phyloP scores from a whole-genome alignment of 2,888 invertebrate species.

The Holacanthella duospinosa region DNA sequence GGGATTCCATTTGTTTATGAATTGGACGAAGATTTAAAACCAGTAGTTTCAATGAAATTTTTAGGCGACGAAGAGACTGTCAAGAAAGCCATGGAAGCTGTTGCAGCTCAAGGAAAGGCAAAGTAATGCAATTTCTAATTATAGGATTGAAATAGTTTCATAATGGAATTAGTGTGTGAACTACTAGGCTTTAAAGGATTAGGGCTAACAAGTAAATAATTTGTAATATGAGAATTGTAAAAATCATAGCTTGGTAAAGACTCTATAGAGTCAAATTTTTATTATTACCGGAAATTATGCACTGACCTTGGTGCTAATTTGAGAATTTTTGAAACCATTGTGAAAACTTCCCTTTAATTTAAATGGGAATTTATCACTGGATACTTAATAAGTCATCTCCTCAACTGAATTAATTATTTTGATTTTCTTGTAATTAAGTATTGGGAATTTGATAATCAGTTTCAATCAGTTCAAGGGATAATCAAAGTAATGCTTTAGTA shows the following conservation, averaged over 20 bases:
- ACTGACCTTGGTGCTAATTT: slow-evolving; percentile 3
- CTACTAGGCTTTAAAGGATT: too few relatives aligned
- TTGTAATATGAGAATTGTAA: too few relatives aligned
- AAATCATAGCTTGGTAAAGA: neutral
- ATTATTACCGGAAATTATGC: neutral
- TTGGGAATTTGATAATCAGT: too few relatives aligned
- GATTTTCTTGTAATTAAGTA: too few relatives aligned
- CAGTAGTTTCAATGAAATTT: slow-evolving; percentile 60
- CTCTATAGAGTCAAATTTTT: neutral
- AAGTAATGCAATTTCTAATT: slow-evolving; percentile 44
- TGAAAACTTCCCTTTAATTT: neutral
- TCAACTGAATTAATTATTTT: too few relatives aligned
- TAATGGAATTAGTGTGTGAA: neutral
- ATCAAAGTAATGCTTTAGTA: too few relatives aligned
- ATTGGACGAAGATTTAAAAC: slow-evolving; percentile 57
- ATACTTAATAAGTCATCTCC: neutral
- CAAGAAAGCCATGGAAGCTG: slow-evolving; percentile 62
- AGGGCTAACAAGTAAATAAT: too few relatives aligned
- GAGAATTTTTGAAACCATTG: neutral
- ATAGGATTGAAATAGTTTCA: neutral
- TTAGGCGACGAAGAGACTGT: slow-evolving; percentile 66
- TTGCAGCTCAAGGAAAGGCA: slow-evolving; percentile 67
- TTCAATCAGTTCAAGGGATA: too few relatives aligned
- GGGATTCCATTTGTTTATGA: slow-evolving; percentile 72
- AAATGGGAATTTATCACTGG: neutral